These are phyloP conservation scores for Echinarachnius parma DNA, from an alignment of 53 echinoderm and acorn worm genomes.

Conservation along the genomic window DNA sequence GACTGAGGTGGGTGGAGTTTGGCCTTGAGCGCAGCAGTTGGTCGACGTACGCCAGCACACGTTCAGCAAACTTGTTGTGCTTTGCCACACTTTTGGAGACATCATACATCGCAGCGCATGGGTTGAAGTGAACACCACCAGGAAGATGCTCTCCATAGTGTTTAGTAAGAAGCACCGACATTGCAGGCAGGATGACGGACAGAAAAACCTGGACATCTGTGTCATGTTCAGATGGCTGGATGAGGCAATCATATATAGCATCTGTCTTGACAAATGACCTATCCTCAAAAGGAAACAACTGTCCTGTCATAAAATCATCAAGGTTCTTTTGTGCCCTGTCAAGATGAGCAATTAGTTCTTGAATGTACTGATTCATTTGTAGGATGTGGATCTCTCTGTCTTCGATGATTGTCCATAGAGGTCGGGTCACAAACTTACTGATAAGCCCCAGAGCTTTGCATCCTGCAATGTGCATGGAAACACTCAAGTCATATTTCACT, in stretches of 20 bases:
- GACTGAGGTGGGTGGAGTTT: conserved; percentile 26
- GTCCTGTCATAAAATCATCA: conserved; percentile 41
- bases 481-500: conserved; percentile 39
- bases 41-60: conserved; percentile 50
- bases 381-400: conserved; percentile 51
- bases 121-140: conserved; percentile 34
- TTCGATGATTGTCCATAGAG: conserved; percentile 40
- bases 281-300: conserved; percentile 30
- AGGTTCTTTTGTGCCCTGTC: conserved; percentile 36
- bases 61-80: conserved; percentile 51
- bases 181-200: conserved; percentile 30
- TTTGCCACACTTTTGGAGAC: conserved; percentile 31
- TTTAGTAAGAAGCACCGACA: conserved; percentile 18
- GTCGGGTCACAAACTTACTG: conserved; percentile 28
- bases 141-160: conserved; percentile 48
- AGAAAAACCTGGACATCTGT: conserved; percentile 27
- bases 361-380: conserved; percentile 34
- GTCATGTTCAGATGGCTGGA: conserved; percentile 46
- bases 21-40: conserved; percentile 39
- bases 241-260: conserved; percentile 32
- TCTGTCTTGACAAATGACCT: conserved; percentile 34
- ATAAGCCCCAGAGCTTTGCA: conserved; percentile 50
- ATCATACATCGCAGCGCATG: conserved; percentile 19
- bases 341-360: conserved; percentile 31
- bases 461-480: conserved; percentile 39